phyloP scores from a whole-genome alignment of 2,113 vertebrate species.

The Bubo blakistoni region DNA sequence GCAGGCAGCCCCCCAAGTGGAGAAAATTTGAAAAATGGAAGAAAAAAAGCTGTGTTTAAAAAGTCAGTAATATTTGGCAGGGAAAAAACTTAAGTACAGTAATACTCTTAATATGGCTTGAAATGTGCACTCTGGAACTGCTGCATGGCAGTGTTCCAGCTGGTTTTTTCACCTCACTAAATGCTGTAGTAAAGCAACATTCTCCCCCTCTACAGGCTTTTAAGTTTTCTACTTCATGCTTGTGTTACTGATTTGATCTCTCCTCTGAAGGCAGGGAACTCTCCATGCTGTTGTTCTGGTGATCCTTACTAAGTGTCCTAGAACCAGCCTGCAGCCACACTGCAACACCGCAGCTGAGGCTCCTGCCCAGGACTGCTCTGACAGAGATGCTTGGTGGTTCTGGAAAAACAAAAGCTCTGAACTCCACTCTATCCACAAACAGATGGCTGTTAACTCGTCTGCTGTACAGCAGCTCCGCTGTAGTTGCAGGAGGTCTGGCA shows the following conservation, averaged over 20 bases:
- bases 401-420: not conserved
- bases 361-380: fast-evolving
- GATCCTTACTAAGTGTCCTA: fast-evolving
- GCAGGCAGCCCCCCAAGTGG: not conserved
- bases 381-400: not conserved
- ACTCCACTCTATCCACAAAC: fast-evolving
- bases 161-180: not conserved
- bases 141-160: not conserved
- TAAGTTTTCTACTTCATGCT: not conserved
- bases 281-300: not conserved
- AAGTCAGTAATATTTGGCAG: not conserved
- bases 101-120: not conserved
- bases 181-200: not conserved
- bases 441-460: fast-evolving
- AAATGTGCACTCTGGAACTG: too few relatives aligned
- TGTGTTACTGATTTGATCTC: fast-evolving
- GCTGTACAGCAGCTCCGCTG: fast-evolving
- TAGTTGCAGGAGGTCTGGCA: not conserved
- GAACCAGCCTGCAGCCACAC: not conserved
- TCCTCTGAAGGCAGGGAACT: not conserved
- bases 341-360: too few relatives aligned
- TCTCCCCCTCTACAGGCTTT: not conserved
- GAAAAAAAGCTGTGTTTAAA: fast-evolving
- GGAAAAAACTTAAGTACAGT: not conserved
- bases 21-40: fast-evolving